phyloP scores from a whole-genome alignment of 2,888 invertebrate species.

The Eustalomyia histrio region DNA sequence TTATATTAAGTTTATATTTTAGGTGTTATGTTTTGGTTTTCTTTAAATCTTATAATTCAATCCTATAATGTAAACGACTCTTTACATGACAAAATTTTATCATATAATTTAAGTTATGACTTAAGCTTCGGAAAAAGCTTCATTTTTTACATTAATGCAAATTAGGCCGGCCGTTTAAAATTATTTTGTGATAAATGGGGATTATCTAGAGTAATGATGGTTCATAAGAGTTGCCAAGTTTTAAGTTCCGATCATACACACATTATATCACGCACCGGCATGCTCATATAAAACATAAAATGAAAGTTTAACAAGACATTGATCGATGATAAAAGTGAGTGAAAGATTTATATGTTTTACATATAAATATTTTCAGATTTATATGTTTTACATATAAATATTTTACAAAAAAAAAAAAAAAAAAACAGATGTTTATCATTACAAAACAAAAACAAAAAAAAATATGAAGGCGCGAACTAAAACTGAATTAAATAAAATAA shows the following conservation, averaged over 20 bases:
- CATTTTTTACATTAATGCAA: neutral
- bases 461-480: too few species aligned
- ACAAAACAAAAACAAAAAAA: neutral
- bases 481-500: too few species aligned
- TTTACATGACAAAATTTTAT: too few species aligned
- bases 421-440: constrained; percentile 25
- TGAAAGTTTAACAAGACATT: constrained; percentile 49
- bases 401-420: constrained; percentile 2
- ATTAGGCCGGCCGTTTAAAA: neutral
- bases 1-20: too few species aligned
- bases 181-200: constrained; percentile 20
- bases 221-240: constrained; percentile 44
- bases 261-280: constrained; percentile 44
- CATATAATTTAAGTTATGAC: too few species aligned
- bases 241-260: constrained; percentile 10
- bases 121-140: too few species aligned
- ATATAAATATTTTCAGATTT: too few species aligned
- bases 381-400: too few species aligned
- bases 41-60: too few species aligned
- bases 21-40: too few species aligned
- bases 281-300: constrained; percentile 25
- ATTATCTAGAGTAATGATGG: constrained; percentile 28
- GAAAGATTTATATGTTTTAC: constrained; percentile 10
- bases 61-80: too few species aligned
- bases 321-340: constrained; percentile 26